Evolutionary conservation across 2,113 vertebrate genomes (phyloP).

Genomic region (Oncorhynchus clarkii): DNA sequence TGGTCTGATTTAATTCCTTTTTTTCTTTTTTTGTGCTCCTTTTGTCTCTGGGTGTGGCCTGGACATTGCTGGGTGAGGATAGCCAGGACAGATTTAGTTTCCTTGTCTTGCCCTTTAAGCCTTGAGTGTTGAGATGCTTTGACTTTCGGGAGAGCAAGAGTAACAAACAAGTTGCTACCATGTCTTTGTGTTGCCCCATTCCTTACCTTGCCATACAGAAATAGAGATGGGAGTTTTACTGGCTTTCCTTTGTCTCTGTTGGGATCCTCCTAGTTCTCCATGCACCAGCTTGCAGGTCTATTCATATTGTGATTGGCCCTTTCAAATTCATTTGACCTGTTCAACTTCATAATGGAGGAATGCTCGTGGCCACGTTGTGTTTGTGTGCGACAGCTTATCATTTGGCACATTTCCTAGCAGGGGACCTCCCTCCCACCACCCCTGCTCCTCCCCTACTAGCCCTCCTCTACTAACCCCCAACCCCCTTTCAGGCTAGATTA

Average conservation of each 20-base stretch:
- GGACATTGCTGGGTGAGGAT: not conserved
- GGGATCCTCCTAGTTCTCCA: not conserved
- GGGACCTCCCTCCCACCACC: constrained; percentile 36
- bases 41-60: not conserved
- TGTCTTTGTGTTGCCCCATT: not conserved
- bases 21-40: constrained; percentile 6
- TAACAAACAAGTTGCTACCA: not conserved
- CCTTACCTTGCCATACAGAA: not conserved
- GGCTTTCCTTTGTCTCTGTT: not conserved
- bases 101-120: not conserved
- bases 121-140: not conserved
- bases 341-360: not conserved
- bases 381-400: not conserved
- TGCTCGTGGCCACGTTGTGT: constrained; percentile 2
- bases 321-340: constrained; percentile 53
- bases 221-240: not conserved
- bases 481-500: not conserved
- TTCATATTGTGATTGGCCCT: constrained; percentile 56
- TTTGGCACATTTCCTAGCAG: constrained; percentile 20
- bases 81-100: not conserved
- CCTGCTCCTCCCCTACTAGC: not conserved
- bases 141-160: not conserved
- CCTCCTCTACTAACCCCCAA: not conserved
- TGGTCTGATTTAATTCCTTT: constrained; percentile 8
- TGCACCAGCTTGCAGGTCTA: constrained; percentile 3